Evolutionary conservation across 2,113 vertebrate genomes (phyloP), one percentile per base, ranked within the genome.

Genomic region (Scomber scombrus): DNA sequence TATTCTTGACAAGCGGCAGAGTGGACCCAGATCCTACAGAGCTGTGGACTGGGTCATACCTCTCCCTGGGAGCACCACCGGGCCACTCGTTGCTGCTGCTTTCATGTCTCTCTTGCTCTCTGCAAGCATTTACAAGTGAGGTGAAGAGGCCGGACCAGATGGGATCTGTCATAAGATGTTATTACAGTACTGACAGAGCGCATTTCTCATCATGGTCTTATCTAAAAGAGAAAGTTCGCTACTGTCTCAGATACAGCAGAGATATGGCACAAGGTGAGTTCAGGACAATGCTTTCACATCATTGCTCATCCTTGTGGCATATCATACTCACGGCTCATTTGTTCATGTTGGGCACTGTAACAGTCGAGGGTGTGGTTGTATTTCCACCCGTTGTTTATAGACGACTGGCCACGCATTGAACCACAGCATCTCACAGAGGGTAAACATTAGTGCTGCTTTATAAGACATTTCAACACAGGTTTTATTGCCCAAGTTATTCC

Each of bases 1-100:
- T 89, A 88, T 90, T 90, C 58, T 29, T 72, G 83, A 88, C 81
- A 75, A 70, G 50, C 80, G 4, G 29, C 15, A 84, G 80, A 86
- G 56, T 31, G 45, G 83, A 85, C 75, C 64, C 87, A 86, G 84
- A 87, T 83, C 85, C 80, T 80, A 75, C 63, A 55, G 63, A 5
- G 14, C 52, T 47, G 45, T 2, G 50, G 65, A 69, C 12, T 40
- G 60, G 74, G 23, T 75, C 75, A 61, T 11, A 5, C 50, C 4
- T 80, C 83, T 82, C 78, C 70, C 56, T 58, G 79, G 83, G 80
- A 81, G 67, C 66, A 71, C 18, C 74, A 50, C 67, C 3, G 29
- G 63, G 65, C 78, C 58, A 40, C 84, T 76, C 46, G 82, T 26
- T 82, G 71, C 71, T 61, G 47, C 78, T 52, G 45, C 80, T 90